Base-by-base conservation (phyloP, 2,888 invertebrate genomes). In the Netelia fuscicornis region DNA sequence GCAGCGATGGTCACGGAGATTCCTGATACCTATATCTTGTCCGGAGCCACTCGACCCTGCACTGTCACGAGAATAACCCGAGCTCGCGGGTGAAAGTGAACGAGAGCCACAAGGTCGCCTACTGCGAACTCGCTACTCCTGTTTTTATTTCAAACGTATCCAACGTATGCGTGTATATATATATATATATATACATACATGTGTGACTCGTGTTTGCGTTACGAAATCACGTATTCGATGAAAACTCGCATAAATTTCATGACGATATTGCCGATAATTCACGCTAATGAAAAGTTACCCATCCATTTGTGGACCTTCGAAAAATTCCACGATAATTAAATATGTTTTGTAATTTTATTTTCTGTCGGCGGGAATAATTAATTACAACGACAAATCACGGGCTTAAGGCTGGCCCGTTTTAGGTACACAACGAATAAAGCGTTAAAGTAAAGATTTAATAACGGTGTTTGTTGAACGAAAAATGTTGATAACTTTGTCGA, bases 91-190 rank as follows among this genome's bases (percentile, higher is more conserved):
- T 92, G 93, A 93, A 93, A 93, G 93, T 92, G 90, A 85, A 92
- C 91, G 90, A 89, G 89, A 89, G 86, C 75, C 65, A 89, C 92
- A 93, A 93, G 93, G 92, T 93, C 92, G 89, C 86, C 83, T 76
- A 89, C 88, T 81, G 86, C 84, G 74, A 75, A 68, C 78, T 85
- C 82, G 85, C 75, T 82, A 79, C 82, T 82, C 48, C 81, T 78
- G 75, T 60, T 71, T 65, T 75, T 76, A 9, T 58, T 20, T 58
- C 71, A 37, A 9, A 20, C 48, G 62, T 54, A 70, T 71, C 30
- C 42, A 62, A 58, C 25, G 44, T 44, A 56, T 6, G 23, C 42
- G 23, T 37, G n/a, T 44, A 62, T 54, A 8, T 23, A 42, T 60
- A 37, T 62, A 68, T 20, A 56, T 42, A n/a, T 67, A 23, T 70